Evolutionary conservation across 2,888 invertebrate species (phyloP), one percentile per base, ranked within the genome.

Genomic region (Liodrosophila aerea): DNA sequence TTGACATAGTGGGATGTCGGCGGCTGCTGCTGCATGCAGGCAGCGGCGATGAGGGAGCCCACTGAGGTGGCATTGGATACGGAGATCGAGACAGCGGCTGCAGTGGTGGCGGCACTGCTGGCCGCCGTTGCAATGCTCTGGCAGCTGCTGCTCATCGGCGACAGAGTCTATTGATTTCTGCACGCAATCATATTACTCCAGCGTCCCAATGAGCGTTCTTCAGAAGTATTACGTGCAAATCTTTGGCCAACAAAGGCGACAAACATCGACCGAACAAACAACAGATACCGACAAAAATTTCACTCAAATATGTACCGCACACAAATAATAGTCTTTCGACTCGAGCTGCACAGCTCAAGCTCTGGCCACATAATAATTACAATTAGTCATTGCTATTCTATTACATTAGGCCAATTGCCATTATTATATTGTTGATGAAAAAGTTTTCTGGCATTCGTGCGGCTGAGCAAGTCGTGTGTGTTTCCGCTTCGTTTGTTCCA

Each of bases 111-210:
- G 47, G 80, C 68, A 47, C 73, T 77, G 45, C 77, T 77, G 40
- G 72, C 76, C 43, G 83, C 71, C 44, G 86, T 84, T 44, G 80
- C 75, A 66, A 88, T 88, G 64, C 88, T 88, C 56, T 88, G 88
- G 63, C 88, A 88, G 78, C 88, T 88, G 74, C 72, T 86, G 74
- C 87, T 88, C 78, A 88, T 87, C 50, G 85, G 73, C 73, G 76
- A 77, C 43, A 49, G 45, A 40, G 50, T 39, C 66, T 77, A 84
- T 84, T 85, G 83, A 84, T 84, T 84, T 84, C 73, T 85, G 60
- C 78, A 78, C 65, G 59, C 70, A 75, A 58, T 61, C 70, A 78
- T 82, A 47, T 67, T 67, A 45, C n/a, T 4, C 34, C 45, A 43
- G 15, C 22, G 45, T 40, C 31, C 50, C 33, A 61, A 52, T 64